Evolutionary conservation across 2,113 vertebrate genomes (phyloP), one percentile per base, ranked within the genome.

Genomic region (Tapirus terrestris): DNA sequence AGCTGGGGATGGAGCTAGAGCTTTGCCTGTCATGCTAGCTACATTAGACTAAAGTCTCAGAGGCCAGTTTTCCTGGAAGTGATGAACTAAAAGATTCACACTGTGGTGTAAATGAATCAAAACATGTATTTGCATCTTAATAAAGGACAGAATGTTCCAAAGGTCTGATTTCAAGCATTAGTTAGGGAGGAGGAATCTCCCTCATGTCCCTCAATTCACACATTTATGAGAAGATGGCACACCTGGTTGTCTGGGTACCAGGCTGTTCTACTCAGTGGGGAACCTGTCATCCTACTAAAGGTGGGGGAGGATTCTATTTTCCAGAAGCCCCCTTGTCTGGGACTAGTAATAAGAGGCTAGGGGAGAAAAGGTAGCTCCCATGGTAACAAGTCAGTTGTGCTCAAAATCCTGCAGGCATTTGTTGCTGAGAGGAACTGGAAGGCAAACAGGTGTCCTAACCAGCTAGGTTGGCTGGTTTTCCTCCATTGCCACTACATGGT

Each of bases 91-190:
- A 97, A 96, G 61, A 79, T 95, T 98, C 97, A 97, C 94, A 96
- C 86, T 98, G 96, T 95, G 92, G 73, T 97, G 83, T 97, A 98
- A 97, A 97, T 97, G 96, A 97, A 97, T 98, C 96, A 97, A 97
- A 97, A 95, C 86, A 97, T 79, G 97, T 97, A 98, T 98, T 98
- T 98, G 58, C 94, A 96, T 98, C 93, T 97, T 97, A 96, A 97
- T 95, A 96, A 97, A 96, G 92, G 70, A 98, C 97, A 90, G 53
- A 95, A 96, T 97, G 97, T 98, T 96, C 94, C 83, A 96, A 97
- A 97, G 95, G 68, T 96, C 86, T 89, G 89, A 72, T 96, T 98
- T 98, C 89, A 89, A 93, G 63, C 89, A 67, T 94, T 95, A 86
- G 87, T 97, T 93, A 96, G 36, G 95, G 36, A 96, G 79, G 68